Base-by-base conservation (phyloP, 1,140 invertebrate species). In the Papilio dardanus region DNA sequence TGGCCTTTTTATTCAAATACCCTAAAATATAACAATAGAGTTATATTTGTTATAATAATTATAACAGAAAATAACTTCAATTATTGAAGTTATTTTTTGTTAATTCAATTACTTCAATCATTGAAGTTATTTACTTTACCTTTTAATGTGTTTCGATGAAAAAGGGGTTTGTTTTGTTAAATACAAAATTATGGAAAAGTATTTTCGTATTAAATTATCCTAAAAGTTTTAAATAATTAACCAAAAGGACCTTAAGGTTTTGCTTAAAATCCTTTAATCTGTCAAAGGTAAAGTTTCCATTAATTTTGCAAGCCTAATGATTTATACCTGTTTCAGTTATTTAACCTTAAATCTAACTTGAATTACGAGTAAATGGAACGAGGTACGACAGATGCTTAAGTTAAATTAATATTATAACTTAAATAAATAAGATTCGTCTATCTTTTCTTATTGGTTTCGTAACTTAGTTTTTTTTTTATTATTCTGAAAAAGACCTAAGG, bases 301-400 rank as follows among this genome's bases (percentile, higher is more conserved):
- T 62, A 62, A 62, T 62, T 62, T 62, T 62, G 24, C 54, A 54
- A 62, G 54, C 54, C 54, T 62, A 62, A 62, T 62, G 54, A 62
- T 62, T 62, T 30, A 62, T 62, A 62, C 21, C 54, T 62, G 54
- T 62, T 62, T 54, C 8, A 54, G 50, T 54, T 54, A 46, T 46
- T 46, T 46, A 19, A 46, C 42, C 42, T 46, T 46, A 46, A n/a
- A 46, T n/a, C 1, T n/a, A 46, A 54, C 50, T 54, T 54, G 10
- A 54, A 24, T 54, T 54, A 54, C 21, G 21, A 5, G 46, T 6
- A 54, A 6, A 21, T 21, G 46, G 50, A 21, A 54, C 50, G 21
- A 54, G 14, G 50, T 10, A 54, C 50, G 50, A 54, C 50, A 54
- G 50, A 54, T 54, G 21, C 8, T 54, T 46, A n/a, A 7, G 42